Base-by-base conservation (phyloP, 2,888 invertebrate genomes). In the Lasioglossum lativentre region DNA sequence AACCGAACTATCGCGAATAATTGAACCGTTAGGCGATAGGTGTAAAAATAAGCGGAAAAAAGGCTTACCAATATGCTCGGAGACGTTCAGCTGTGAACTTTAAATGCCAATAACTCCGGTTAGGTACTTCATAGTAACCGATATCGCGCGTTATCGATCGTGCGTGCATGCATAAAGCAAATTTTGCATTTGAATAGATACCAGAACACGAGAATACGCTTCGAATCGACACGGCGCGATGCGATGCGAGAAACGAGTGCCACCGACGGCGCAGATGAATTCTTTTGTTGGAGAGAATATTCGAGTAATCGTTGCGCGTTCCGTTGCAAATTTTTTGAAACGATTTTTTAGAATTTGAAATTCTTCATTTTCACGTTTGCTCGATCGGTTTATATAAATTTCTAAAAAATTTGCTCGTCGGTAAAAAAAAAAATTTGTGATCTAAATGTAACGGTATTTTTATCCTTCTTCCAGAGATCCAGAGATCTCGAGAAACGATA, bases 101-200 rank as follows among this genome's bases (percentile, higher is more conserved):
- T 40, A 70, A 40, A 70, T 40, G 68, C 6, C 68, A 70, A 23
- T 70, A 40, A 70, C 23, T 70, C 12, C 40, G 38, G 23, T 38
- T 70, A 38, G 23, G 40, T 70, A 70, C n/a, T 23, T 38, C 12
- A 52, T 34, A 42, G 42, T 30, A 34, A 27, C 4, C 38, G 68
- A 70, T 70, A 70, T 70, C 68, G 23, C 68, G 40, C 68, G 68
- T 68, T 71, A 71, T 71, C 27, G 71, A 42, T 71, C 71, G 71
- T 16, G 42, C 42, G 19, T 27, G 71, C 40, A 45, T 40, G 27
- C 59, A 75, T 27, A 56, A 75, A 59, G 30, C 52, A 38, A 40
- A 70, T 34, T 70, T 70, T 70, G 68, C 40, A 40, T 70, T 40
- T 38, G 38, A 70, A 40, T 40, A n/a, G 68, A 40, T 40, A 70